Conservation (phyloP, 2,113 vertebrate genomes). For the Catagonus wagneri region DNA sequence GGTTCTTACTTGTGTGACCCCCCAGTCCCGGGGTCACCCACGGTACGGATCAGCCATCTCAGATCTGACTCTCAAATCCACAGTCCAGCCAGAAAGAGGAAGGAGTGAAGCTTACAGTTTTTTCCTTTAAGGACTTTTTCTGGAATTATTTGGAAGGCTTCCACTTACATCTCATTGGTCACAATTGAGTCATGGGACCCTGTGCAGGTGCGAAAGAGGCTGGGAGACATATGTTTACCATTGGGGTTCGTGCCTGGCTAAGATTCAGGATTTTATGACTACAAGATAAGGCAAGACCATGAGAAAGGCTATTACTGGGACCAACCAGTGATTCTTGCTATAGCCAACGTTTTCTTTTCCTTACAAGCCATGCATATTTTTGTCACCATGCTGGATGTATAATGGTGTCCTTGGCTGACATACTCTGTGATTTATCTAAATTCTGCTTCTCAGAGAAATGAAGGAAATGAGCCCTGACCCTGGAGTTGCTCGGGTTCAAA, state of each 20-base stretch:
- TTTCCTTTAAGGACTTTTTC: neutral
- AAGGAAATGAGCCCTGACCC: neutral
- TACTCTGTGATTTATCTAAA: neutral
- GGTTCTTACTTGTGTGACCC: neutral
- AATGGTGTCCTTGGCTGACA: neutral
- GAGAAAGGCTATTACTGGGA: neutral
- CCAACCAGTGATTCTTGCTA: neutral
- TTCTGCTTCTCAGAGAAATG: neutral
- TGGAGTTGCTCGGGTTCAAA: neutral
- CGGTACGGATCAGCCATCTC: neutral
- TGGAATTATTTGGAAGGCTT: neutral
- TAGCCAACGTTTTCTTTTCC: neutral
- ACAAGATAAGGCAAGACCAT: neutral
- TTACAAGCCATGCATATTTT: neutral
- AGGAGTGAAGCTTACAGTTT: neutral
- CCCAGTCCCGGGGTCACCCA: neutral
- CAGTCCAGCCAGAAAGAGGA: neutral
- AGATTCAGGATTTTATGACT: neutral
- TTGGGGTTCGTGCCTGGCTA: neutral
- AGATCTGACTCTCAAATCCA: neutral
- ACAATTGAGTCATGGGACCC: neutral
- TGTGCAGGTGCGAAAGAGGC: neutral
- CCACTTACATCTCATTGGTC: neutral
- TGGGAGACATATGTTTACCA: neutral
- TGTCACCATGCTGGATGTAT: accelerated